Conservation (phyloP, 2,797 vertebrate genomes). For the Todus mexicanus region DNA sequence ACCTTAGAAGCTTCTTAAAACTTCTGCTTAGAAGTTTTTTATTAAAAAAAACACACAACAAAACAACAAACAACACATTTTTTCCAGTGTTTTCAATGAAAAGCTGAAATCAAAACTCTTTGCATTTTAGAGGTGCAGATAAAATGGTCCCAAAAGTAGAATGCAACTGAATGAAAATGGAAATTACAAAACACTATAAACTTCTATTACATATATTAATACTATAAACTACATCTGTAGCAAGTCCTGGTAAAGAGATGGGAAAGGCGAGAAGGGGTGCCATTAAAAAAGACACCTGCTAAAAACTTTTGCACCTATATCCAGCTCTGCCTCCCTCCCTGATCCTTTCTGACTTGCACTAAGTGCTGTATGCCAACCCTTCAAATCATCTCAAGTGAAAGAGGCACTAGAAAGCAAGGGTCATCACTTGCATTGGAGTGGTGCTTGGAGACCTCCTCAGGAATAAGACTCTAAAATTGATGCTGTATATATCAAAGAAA, state of each 20-base stretch:
- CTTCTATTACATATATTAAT: no score
- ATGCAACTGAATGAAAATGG: background rate
- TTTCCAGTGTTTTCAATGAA: background rate
- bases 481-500: background rate
- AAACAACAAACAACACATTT: background rate
- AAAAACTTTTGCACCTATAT: background rate
- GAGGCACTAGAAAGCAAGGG: background rate
- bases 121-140: background rate
- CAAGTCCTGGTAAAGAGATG: background rate
- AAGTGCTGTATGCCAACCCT: background rate
- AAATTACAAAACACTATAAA: no score
- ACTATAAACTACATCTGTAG: background rate
- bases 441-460: background rate
- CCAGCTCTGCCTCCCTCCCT: background rate
- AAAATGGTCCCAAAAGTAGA: background rate
- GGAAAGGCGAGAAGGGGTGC: background rate
- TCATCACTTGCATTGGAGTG: background rate
- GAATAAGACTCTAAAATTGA: background rate
- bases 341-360: background rate
- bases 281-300: background rate
- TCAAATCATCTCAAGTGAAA: background rate
- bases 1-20: background rate
- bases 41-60: background rate
- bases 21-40: background rate
- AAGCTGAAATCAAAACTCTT: background rate